phyloP scores from a whole-genome alignment of 2,888 invertebrate genomes.

The Sympetrum striolatum region DNA sequence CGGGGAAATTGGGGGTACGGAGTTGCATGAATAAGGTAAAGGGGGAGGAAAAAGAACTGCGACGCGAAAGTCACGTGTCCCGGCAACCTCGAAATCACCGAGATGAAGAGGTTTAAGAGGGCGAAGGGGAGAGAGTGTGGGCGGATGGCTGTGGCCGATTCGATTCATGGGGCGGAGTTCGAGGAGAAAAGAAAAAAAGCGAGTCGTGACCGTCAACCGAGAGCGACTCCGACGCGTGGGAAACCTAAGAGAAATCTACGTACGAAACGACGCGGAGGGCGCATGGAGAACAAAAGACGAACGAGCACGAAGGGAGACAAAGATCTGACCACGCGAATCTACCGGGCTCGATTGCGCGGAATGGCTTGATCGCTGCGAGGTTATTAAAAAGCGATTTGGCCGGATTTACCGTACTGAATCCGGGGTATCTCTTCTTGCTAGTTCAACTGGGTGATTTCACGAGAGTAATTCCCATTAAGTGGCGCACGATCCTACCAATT shows the following conservation, averaged over 20 bases:
- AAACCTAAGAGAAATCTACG: neutral
- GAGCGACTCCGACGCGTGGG: conserved; percentile 1
- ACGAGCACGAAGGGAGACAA: neutral
- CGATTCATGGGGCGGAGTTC: conserved; percentile 24
- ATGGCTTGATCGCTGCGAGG: too few relatives aligned
- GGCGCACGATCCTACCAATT: too few relatives aligned
- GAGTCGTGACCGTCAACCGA: neutral
- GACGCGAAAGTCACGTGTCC: neutral
- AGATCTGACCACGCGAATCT: neutral
- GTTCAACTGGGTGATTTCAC: too few relatives aligned
- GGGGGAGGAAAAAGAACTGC: neutral
- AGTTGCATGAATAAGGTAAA: neutral
- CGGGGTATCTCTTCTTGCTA: too few relatives aligned
- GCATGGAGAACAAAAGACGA: neutral
- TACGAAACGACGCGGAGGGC: neutral
- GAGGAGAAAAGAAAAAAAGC: neutral
- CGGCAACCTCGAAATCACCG: neutral
- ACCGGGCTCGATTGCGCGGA: too few relatives aligned
- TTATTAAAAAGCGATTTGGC: too few relatives aligned
- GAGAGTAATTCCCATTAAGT: too few relatives aligned
- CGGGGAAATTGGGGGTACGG: neutral
- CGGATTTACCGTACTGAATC: too few relatives aligned
- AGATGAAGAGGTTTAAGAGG: neutral
- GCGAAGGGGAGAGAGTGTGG: neutral
- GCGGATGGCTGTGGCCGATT: neutral